Base-by-base conservation (phyloP, 2,113 vertebrate species). In the Uropsilus gracilis region DNA sequence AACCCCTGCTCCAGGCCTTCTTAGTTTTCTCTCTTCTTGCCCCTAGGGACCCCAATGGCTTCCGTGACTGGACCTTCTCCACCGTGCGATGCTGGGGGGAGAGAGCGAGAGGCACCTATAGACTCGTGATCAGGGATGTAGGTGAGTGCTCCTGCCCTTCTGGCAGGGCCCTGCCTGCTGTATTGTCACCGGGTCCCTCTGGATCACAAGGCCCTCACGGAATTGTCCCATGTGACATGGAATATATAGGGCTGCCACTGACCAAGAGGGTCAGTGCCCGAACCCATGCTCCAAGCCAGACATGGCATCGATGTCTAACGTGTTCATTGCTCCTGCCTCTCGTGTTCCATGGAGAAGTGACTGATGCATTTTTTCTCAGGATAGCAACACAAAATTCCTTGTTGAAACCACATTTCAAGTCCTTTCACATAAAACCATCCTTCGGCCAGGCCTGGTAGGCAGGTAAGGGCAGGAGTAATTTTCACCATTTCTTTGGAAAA, bases 41-140 rank as follows among this genome's bases (percentile, higher is more conserved):
- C 63, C 83, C 80, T 1, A 99, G 99, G 95, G 99, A 99, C 82
- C 80, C 98, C 76, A 97, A 95, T 0, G 99, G 99, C 68, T 99
- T 99, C 85, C 98, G 98, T 0, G 99, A 99, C 95, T 99, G 99
- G 99, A 99, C 99, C 32, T 99, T 99, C 97, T 99, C 99, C 95
- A 99, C 99, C 0, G 99, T 99, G 66, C 99, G 99, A 1, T 99
- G 99, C 98, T 99, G 99, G 99, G 99, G 99, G 0, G 99, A 99
- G 96, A 98, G 90, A 66, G 99, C 99, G 0, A 97, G 96, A 94
- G 99, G 99, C 86, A 96, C 95, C 0, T 99, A 99, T 98, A 98
- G 95, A 1, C 98, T 99, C 26, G 96, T 98, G 10, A 5, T 99
- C 94, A 98, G 98, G 32, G 99, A 99, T 90, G 89, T 99, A 1